A percentile compares a stretch with the other conserved stretches of the same genome.
Conservation (phyloP, 1,140 invertebrate species). For the Eumaeus atala region DNA sequence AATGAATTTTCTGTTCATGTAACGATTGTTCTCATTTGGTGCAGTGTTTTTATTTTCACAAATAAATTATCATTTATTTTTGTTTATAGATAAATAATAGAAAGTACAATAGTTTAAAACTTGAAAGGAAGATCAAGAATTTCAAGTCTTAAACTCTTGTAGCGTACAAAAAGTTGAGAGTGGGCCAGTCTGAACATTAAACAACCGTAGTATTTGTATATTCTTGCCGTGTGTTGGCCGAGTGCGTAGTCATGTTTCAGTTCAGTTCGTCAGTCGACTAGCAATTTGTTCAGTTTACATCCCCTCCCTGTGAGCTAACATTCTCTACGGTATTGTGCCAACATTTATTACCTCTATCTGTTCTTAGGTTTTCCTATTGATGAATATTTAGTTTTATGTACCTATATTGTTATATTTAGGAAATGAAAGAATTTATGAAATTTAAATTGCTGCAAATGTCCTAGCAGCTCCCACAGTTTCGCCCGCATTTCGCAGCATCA, state of each 20-base stretch:
- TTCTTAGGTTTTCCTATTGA: no score
- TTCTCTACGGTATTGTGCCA: not conserved
- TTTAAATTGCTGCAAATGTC: no score
- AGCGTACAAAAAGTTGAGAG: not conserved
- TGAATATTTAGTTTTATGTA: not conserved
- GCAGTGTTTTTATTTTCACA: no score
- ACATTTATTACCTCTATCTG: not conserved
- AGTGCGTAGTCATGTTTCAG: constrained; percentile 30
- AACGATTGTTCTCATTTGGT: no score
- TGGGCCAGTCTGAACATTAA: not conserved
- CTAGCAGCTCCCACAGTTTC: no score
- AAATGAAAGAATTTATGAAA: no score
- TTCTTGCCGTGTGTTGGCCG: not conserved
- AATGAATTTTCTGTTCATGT: no score
- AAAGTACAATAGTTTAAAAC: not conserved
- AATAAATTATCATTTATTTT: no score
- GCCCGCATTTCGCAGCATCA: no score
- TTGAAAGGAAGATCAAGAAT: not conserved
- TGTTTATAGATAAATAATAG: no score
- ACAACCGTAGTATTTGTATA: not conserved
- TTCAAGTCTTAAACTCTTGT: not conserved
- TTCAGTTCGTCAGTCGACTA: constrained; percentile 21
- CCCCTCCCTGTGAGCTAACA: not conserved
- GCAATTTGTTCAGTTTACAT: constrained; percentile 20
- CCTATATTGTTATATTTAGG: not conserved